Base-by-base conservation (phyloP, 1,140 invertebrate species). In the Halesus radiatus region DNA sequence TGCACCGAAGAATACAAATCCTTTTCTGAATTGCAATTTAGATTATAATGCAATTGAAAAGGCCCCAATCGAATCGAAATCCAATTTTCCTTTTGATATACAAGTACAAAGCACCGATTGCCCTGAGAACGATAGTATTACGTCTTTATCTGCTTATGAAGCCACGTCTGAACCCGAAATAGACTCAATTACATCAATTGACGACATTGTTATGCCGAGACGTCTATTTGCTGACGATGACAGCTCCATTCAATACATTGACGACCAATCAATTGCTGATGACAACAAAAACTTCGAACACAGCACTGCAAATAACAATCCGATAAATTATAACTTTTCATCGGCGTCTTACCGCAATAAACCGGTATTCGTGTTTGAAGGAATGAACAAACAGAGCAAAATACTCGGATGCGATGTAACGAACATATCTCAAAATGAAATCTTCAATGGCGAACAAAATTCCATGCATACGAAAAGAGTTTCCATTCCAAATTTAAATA, bases 341-440 rank as follows among this genome's bases (percentile, higher is more conserved):
- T 23, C 73, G 10, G 4, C 20, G 32, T 53, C 66, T 32, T 32
- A 50, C 4, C 56, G 54, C 0, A 52, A 70, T 50, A 58, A 68
- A 37, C 73, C 72, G 15, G 37, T 80, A 23, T 80, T 76, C 23
- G 62, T 84, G 7, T 81, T 80, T 78, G 84, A 82, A n/a, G 82
- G 75, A 73, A 86, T 85, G 62, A 89, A 89, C 60, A 90, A 90
- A 81, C 89, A 89, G 86, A 89, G 88, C 74, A 89, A 89, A 85
- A 88, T 90, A 16, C 78, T 90, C 60, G 89, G 89, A 2, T 85
- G 84, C 81, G 88, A 90, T 81, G 88, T 89, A 0, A 88, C 88
- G 10, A 86, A 86, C 32, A 89, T 90, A 54, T 88, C 85, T 80
- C 85, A 86, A 18, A 68, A 85, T n/a, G 88, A 89, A 79, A 89